Evolutionary conservation across 2,797 vertebrate species (phyloP).

Genomic region (Triplophysa yarkandensis): DNA sequence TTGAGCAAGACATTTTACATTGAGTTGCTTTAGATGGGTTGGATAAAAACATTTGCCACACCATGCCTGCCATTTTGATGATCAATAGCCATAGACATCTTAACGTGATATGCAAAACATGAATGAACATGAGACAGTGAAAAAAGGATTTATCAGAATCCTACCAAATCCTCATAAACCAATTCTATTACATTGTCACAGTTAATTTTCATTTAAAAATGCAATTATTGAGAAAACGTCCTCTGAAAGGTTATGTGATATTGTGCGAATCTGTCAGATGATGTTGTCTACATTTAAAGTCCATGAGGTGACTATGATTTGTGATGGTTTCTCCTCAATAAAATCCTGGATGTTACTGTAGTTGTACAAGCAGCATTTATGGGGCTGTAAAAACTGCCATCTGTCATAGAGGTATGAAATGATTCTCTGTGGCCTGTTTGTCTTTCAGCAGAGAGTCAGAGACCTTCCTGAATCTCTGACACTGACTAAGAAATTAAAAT

Average conservation of each 20-base stretch:
- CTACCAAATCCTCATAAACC: background rate
- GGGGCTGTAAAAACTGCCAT: constrained; percentile 58
- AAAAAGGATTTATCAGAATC: background rate
- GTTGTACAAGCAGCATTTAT: constrained; percentile 51
- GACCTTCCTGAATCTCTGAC: constrained; percentile 31
- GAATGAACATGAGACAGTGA: background rate
- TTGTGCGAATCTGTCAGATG: constrained; percentile 13
- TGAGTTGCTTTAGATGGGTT: background rate
- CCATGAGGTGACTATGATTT: constrained; percentile 25
- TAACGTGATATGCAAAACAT: background rate
- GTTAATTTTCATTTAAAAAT: constrained; percentile 7
- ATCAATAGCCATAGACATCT: background rate
- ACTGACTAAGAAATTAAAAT: constrained; percentile 25
- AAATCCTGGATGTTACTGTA: constrained; percentile 45
- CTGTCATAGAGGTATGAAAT: constrained; percentile 54
- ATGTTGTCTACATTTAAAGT: constrained; percentile 25
- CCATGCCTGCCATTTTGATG: constrained; percentile 7
- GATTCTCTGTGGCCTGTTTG: constrained; percentile 47
- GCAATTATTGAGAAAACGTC: background rate
- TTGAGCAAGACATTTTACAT: background rate
- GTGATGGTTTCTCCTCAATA: constrained; percentile 49
- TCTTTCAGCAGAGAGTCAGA: constrained; percentile 23
- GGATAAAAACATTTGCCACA: background rate
- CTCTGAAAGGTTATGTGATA: constrained; percentile 21
- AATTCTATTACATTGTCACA: background rate